A percentile compares a stretch with the other conserved stretches of the same genome.
phyloP scores from a whole-genome alignment of 2,113 vertebrate species.

The Conger conger region DNA sequence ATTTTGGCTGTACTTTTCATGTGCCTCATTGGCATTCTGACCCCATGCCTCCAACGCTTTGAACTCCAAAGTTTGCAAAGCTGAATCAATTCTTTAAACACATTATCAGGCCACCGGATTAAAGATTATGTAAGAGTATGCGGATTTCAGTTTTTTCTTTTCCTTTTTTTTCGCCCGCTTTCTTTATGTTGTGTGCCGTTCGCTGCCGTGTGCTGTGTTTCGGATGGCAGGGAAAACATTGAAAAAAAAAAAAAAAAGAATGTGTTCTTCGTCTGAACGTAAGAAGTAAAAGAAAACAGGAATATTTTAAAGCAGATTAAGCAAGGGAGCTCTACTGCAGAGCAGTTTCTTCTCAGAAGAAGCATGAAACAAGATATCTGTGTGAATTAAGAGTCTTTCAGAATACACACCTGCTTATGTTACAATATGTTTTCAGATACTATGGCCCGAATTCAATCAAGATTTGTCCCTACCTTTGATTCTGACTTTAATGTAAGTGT shows the following conservation, averaged over 20 bases:
- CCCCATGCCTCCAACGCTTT: constrained; percentile 74
- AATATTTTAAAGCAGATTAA: not conserved
- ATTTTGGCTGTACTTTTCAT: constrained; percentile 73
- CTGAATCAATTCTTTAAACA: constrained; percentile 78
- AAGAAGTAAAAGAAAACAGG: constrained; percentile 10
- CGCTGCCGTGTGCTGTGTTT: constrained; percentile 54
- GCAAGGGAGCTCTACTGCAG: not conserved
- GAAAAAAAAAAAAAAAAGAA: constrained; percentile 33
- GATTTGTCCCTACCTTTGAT: not conserved
- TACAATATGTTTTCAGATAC: not conserved
- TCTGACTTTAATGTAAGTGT: constrained; percentile 42
- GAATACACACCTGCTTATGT: not conserved
- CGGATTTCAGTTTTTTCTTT: constrained; percentile 47
- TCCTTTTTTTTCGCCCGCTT: not conserved
- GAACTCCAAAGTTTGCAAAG: constrained; percentile 74
- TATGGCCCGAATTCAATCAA: too few species aligned
- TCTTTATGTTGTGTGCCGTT: constrained; percentile 45
- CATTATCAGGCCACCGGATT: constrained; percentile 73
- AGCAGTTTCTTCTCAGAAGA: not conserved
- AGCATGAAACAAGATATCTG: not conserved
- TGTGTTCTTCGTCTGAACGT: constrained; percentile 36
- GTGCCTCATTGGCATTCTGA: constrained; percentile 77
- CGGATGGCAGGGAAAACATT: constrained; percentile 48
- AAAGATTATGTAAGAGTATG: constrained; percentile 79
- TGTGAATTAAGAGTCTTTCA: not conserved